phyloP scores from a whole-genome alignment of 2,113 vertebrate genomes.

The Callipepla californica region DNA sequence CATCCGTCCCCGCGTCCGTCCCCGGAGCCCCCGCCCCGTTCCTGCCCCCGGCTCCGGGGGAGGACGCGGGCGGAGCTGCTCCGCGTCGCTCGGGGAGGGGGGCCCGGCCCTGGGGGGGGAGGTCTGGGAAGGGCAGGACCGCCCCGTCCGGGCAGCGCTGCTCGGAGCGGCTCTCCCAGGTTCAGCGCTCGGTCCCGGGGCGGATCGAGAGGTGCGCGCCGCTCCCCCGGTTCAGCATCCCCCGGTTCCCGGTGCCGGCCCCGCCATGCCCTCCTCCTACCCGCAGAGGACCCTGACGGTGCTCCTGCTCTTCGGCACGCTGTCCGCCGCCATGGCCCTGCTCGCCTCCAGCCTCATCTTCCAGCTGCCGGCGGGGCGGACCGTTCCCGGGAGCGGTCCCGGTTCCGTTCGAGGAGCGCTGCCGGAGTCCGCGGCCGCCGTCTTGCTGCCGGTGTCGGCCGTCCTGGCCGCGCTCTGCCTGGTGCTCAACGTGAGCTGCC shows the following conservation, averaged over 20 bases:
- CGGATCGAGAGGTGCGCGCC: rapidly evolving
- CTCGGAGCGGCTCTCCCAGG: background rate
- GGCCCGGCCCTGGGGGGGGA: background rate
- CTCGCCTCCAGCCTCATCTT: conserved; percentile 88
- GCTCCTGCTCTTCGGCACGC: conserved; percentile 81
- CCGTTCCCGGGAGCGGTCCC: conserved; percentile 60
- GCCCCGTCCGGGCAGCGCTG: background rate
- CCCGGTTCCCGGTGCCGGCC: background rate
- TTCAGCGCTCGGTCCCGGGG: background rate
- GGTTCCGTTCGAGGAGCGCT: conserved; percentile 56
- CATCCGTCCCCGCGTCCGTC: background rate
- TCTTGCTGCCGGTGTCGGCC: conserved; percentile 80
- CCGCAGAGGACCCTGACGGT: conserved; percentile 82
- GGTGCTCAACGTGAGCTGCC: conserved; percentile 83
- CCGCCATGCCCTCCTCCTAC: conserved; percentile 76
- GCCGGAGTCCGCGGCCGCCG: conserved; percentile 68
- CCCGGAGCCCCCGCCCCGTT: background rate
- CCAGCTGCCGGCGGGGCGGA: conserved; percentile 83
- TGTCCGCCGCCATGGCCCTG: conserved; percentile 86
- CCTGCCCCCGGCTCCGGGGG: background rate
- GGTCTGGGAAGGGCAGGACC: background rate
- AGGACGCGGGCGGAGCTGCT: background rate
- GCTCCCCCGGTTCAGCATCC: background rate
- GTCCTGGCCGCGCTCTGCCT: conserved; percentile 87
- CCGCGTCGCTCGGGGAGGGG: background rate